Percentiles rank a stretch among this genome's conserved stretches.
Conservation (phyloP, 1,140 invertebrate genomes). For the Copidosoma floridanum region DNA sequence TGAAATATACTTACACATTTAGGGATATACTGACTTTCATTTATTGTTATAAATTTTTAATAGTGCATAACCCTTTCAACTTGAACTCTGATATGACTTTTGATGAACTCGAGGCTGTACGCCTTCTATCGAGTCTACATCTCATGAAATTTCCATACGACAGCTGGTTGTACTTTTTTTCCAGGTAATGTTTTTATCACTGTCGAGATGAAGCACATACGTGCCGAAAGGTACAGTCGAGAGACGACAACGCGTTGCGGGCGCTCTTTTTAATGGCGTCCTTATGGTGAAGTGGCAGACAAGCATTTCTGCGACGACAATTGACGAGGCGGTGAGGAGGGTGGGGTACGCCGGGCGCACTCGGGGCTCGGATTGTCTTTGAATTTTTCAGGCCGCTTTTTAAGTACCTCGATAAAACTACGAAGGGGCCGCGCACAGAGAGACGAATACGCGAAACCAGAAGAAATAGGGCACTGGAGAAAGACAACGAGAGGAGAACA, state of each 20-base stretch:
- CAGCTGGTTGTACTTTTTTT: no score
- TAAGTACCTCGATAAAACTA: conserved; percentile 21
- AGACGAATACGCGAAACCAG: neutral
- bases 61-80: no score
- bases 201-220: neutral
- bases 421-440: neutral
- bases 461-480: neutral
- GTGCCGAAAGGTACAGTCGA: neutral
- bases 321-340: neutral
- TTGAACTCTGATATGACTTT: no score
- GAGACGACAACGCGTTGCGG: neutral
- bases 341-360: neutral
- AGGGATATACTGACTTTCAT: no score
- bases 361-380: conserved; percentile 24
- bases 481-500: neutral
- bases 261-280: conserved; percentile 4
- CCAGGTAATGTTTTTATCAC: neutral
- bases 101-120: no score
- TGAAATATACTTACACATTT: no score
- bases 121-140: no score
- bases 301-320: neutral
- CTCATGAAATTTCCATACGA: no score
- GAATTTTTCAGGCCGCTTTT: conserved; percentile 24
- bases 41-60: no score
- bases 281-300: neutral